Evolutionary conservation across 2,797 vertebrate species (phyloP), one percentile per base, ranked within the genome.

Genomic region (Lerista edwardsae): DNA sequence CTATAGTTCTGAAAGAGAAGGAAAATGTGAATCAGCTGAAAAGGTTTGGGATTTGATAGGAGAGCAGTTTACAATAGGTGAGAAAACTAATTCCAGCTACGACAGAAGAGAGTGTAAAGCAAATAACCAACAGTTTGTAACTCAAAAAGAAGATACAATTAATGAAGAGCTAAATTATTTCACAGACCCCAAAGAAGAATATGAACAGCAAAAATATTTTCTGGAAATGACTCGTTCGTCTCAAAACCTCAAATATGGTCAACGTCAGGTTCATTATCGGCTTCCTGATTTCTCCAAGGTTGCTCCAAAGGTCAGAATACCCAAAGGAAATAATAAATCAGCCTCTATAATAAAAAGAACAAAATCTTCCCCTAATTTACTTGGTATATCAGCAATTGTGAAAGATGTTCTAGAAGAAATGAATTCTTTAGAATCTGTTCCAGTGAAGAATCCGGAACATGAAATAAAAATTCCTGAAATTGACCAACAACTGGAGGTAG

Each of bases 251-350:
- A 97, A 96, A 87, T 96, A 96, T 0, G 92, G 95, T 65, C 97
- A 96, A 92, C 93, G 94, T 57, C 95, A 97, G 93, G 95, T 97
- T 91, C 96, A 95, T 89, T 97, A 93, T 68, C 95, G 90, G 1
- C 93, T 94, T 41, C 95, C 96, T 12, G 94, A 97, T 91, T 97
- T 97, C 90, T 97, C 96, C 65, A 93, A 97, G 90, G 92, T 96
- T 87, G 85, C 93, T 82, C 91, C 97, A 14, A 96, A 97, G 92
- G 94, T 97, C 29, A 95, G 96, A 95, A 96, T 96, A 88, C 96
- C 96, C 44, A 97, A 96, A 95, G 88, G 72, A 62, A 92, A 78
- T 61, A 76, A 90, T 80, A 94, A 92, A 51, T 94, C 92, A 73
- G 79, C 81, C 79, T 83, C 86, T 71, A 74, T 78, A 82, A 86